A percentile compares a stretch with the other conserved stretches of the same genome.
Conservation (phyloP, 2,888 invertebrate species). For the Eucera pruinosa region DNA sequence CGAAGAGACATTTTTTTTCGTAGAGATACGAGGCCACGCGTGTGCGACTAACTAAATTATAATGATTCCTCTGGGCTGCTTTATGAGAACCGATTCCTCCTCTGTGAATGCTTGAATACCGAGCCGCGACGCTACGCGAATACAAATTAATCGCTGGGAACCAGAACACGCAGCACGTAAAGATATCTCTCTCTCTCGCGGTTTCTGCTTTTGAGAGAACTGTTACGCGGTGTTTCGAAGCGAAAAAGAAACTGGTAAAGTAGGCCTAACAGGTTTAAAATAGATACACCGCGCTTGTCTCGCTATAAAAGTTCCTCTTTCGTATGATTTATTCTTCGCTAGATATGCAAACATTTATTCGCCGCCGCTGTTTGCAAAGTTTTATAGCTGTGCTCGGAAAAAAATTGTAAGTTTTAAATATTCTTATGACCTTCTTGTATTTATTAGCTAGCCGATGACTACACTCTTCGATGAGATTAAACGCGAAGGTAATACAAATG, state of each 20-base stretch:
- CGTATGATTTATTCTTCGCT: too few species aligned
- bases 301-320: too few species aligned
- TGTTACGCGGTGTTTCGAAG: slow-evolving; percentile 3
- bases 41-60: slow-evolving; percentile 60
- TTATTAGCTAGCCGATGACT: too few species aligned
- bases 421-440: too few species aligned
- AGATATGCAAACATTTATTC: too few species aligned
- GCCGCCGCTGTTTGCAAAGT: too few species aligned
- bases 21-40: slow-evolving; percentile 17
- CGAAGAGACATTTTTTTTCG: slow-evolving; percentile 24
- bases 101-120: slow-evolving; percentile 32
- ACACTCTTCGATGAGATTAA: too few species aligned
- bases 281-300: neutral
- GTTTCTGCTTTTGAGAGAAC: slow-evolving; percentile 8
- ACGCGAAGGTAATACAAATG: too few species aligned
- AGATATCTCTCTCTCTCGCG: neutral
- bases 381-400: too few species aligned
- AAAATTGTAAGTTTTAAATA: too few species aligned
- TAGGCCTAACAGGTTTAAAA: neutral
- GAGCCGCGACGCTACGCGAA: slow-evolving; percentile 43
- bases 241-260: slow-evolving; percentile 3
- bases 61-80: slow-evolving; percentile 53
- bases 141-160: slow-evolving; percentile 51
- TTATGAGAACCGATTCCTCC: slow-evolving; percentile 51
- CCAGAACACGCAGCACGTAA: neutral